Conservation (phyloP, 1,140 invertebrate genomes). For the Hyles euphorbiae region DNA sequence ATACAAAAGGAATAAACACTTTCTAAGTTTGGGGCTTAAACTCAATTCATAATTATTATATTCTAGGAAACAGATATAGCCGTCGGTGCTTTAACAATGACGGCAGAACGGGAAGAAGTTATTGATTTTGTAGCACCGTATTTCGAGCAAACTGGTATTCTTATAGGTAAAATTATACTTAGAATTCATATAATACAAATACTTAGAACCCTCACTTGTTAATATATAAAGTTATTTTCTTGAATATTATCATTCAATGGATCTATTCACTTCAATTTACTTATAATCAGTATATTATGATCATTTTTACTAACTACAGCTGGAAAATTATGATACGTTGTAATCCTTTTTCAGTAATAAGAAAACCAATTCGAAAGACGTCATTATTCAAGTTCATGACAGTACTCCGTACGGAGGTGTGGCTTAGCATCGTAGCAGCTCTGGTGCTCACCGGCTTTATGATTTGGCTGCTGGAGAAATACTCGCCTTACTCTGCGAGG, state of each 20-base stretch:
- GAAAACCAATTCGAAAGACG: constrained; percentile 87
- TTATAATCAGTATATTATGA: too few species aligned
- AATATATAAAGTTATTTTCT: too few species aligned
- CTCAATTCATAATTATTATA: constrained; percentile 2
- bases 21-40: neutral
- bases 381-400: constrained; percentile 96
- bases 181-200: too few species aligned
- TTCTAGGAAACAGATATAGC: constrained; percentile 90
- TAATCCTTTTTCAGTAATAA: constrained; percentile 79
- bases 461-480: constrained; percentile 92
- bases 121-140: constrained; percentile 95
- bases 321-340: too few species aligned
- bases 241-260: too few species aligned
- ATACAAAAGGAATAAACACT: neutral
- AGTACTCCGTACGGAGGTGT: constrained; percentile 89
- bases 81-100: constrained; percentile 92
- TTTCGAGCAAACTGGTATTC: constrained; percentile 92
- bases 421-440: constrained; percentile 91
- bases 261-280: too few species aligned
- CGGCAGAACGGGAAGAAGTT: constrained; percentile 93
- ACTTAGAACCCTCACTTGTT: too few species aligned
- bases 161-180: constrained; percentile 79
- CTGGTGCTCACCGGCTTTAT: constrained; percentile 88
- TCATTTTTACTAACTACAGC: too few species aligned
- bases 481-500: constrained; percentile 90